These are phyloP conservation scores for Dendroctonus ponderosae DNA, from an alignment of 1,140 invertebrate species.

Conservation along the genomic window DNA sequence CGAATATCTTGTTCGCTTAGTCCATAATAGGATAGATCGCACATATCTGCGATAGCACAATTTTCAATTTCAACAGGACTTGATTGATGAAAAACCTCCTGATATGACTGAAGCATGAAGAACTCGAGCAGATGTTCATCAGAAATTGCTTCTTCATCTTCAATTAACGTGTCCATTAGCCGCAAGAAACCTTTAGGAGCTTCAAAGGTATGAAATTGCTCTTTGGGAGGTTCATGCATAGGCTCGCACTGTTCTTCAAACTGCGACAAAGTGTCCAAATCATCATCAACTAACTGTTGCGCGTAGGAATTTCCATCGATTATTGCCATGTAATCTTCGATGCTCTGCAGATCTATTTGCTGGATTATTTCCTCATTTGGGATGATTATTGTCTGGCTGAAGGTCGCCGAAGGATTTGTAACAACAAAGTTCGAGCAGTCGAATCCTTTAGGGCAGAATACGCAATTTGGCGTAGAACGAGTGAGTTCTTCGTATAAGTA, in stretches of 20 bases:
- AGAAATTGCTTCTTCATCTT: background rate
- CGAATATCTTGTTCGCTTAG: background rate
- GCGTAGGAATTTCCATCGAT: constrained; percentile 9
- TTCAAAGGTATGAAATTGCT: constrained; percentile 28
- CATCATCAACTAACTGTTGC: constrained; percentile 1
- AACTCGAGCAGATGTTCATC: constrained; percentile 20
- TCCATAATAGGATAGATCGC: constrained; percentile 42
- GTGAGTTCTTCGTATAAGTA: too few species aligned
- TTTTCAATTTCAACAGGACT: constrained; percentile 10
- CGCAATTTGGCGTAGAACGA: background rate
- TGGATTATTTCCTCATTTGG: constrained; percentile 7
- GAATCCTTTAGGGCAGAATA: constrained; percentile 5
- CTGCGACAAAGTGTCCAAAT: constrained; percentile 2
- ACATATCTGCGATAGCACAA: constrained; percentile 34
- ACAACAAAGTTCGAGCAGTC: constrained; percentile 3
- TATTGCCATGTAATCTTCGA: constrained; percentile 9
- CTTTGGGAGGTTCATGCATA: background rate
- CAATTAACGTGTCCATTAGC: constrained; percentile 30
- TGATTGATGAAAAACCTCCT: constrained; percentile 29
- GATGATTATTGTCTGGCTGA: constrained; percentile 1
- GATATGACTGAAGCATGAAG: constrained; percentile 27
- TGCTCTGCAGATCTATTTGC: constrained; percentile 7
- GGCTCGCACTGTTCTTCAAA: constrained; percentile 1
- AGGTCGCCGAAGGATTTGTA: constrained; percentile 6
- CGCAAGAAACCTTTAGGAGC: constrained; percentile 36